A percentile compares a stretch with the other conserved stretches of the same genome.
Conservation (phyloP, 2,113 vertebrate genomes). For the Nicator chloris region DNA sequence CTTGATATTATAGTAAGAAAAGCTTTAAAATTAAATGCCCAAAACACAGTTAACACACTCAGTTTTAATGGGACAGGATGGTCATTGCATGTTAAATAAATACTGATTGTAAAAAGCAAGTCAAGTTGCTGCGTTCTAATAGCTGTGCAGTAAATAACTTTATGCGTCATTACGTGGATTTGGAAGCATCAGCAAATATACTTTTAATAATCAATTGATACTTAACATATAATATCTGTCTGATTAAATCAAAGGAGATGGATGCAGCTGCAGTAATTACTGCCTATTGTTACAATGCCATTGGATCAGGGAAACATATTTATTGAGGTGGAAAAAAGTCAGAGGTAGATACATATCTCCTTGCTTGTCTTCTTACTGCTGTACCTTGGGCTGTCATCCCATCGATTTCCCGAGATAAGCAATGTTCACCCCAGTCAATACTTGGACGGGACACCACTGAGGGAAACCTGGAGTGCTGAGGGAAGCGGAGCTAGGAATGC, state of each 20-base stretch:
- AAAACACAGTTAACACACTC: slow-evolving; percentile 35
- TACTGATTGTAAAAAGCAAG: slow-evolving; percentile 51
- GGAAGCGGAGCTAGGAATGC: not conserved
- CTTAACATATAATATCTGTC: slow-evolving; percentile 54
- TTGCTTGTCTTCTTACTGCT: slow-evolving; percentile 21
- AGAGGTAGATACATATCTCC: slow-evolving; percentile 40
- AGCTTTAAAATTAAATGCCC: slow-evolving; percentile 58
- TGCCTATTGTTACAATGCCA: slow-evolving; percentile 19
- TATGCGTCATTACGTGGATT: slow-evolving; percentile 51
- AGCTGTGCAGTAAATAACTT: slow-evolving; percentile 57
- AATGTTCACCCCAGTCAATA: not conserved
- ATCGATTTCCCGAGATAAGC: slow-evolving; percentile 37
- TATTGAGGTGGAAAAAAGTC: slow-evolving; percentile 33
- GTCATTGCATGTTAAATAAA: slow-evolving; percentile 65
- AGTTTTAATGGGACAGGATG: slow-evolving; percentile 44
- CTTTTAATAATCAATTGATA: slow-evolving; percentile 67
- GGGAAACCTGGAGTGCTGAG: slow-evolving; percentile 9
- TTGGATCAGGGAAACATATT: slow-evolving; percentile 28
- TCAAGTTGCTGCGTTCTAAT: slow-evolving; percentile 42
- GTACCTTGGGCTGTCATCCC: slow-evolving; percentile 14
- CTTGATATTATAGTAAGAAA: not conserved
- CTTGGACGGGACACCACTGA: not conserved
- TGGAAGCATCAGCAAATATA: slow-evolving; percentile 65
- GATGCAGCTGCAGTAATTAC: slow-evolving; percentile 44
- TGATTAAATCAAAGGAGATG: slow-evolving; percentile 66